Base-by-base conservation (phyloP, 2,113 vertebrate genomes). In the Brachyhypopomus gauderio region DNA sequence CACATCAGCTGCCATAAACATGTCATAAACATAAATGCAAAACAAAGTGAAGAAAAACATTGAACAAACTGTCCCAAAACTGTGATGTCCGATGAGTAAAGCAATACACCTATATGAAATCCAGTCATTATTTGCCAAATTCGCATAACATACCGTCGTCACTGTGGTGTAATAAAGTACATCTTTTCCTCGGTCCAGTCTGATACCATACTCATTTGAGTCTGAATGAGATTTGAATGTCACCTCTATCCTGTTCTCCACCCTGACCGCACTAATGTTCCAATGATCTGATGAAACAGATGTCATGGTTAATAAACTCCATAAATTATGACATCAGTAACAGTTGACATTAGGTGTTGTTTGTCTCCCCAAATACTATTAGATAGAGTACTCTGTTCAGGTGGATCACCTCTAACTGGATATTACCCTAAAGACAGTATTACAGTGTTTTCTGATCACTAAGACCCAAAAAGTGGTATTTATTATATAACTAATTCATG, bases 221-320 rank as follows among this genome's bases (percentile, higher is more conserved):
- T 19, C 22, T 4, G 25, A 3, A 22, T 5, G 30, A 11, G 55
- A 52, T 9, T 3, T n/a, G 14, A 85, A 78, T 2, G 0, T 55
- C n/a, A 85, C 62, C 17, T 55, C 1, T 34, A 81, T 67, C 73
- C 30, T 34, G 60, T 74, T 55, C 6, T 56, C 63, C 3, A 17
- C 3, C 27, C 1, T 0, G n/a, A 19, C 52, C 27, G 25, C 27
- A 81, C 11, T 8, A 58, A 85, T 27, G 3, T 69, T 3, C 45
- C 22, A 78, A 5, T 20, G 0, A 7, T 45, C 77, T 71, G 55
- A 60, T 34, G 20, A 45, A 16, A n/a, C 14, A 70, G 34, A 36
- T 23, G 16, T 64, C 25, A 64, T 4, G 1, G 25, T 64, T 30
- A 64, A 64, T 34, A 64, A 25, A 34, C 30, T 25, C 19, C 34